These are phyloP conservation scores for Pachyuromys duprasi DNA, from an alignment of 2,797 vertebrate genomes.

Conservation along the genomic window DNA sequence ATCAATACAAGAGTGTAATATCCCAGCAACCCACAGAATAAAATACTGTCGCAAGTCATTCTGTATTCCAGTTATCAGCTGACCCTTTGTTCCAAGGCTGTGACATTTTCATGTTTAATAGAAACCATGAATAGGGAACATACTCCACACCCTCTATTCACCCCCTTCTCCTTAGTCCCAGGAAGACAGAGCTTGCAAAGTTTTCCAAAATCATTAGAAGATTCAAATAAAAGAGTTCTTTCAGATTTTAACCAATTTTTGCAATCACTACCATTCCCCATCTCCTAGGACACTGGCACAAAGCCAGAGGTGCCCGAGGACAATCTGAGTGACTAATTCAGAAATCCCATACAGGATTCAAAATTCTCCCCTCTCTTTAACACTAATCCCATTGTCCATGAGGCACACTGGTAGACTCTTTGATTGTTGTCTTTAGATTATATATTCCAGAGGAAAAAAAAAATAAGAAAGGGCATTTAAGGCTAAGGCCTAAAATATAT, in stretches of 20 bases:
- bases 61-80: conserved; percentile 61
- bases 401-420: conserved; percentile 42
- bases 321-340: conserved; percentile 69
- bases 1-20: background rate
- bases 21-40: background rate
- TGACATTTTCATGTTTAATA: conserved; percentile 75
- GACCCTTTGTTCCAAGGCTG: conserved; percentile 28
- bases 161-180: conserved; percentile 50
- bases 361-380: conserved; percentile 62
- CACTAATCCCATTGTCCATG: conserved; percentile 72
- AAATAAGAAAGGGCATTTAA: conserved; percentile 38
- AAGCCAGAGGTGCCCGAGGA: conserved; percentile 65
- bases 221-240: conserved; percentile 75
- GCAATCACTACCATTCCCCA: background rate
- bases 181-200: conserved; percentile 72
- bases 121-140: conserved; percentile 58
- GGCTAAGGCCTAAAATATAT: background rate
- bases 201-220: conserved; percentile 61
- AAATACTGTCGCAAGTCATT: conserved; percentile 36
- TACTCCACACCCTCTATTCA: conserved; percentile 47
- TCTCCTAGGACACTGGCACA: conserved; percentile 63
- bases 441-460: conserved; percentile 24
- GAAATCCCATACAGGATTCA: conserved; percentile 35
- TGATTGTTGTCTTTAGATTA: conserved; percentile 7
- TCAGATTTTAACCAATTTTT: conserved; percentile 66